Evolutionary conservation across 2,113 vertebrate genomes (phyloP).

Genomic region (Pelobates fuscus): DNA sequence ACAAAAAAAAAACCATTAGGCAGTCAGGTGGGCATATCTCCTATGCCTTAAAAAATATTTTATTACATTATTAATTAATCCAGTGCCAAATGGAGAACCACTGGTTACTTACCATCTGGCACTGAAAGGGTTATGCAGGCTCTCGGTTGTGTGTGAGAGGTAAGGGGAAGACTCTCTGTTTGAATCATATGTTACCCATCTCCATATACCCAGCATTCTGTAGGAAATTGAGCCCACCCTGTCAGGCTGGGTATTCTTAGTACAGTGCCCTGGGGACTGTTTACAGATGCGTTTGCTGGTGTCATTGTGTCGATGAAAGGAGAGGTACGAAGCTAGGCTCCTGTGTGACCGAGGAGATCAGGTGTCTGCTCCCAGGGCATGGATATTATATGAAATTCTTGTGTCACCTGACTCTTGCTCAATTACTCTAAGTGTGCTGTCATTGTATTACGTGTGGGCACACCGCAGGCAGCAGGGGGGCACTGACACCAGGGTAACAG

Average conservation of each 20-base stretch:
- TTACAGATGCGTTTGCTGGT: slow-evolving; percentile 24
- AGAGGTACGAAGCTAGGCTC: slow-evolving; percentile 2
- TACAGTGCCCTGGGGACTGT: slow-evolving; percentile 16
- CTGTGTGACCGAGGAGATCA: slow-evolving; percentile 33
- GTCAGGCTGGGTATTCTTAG: slow-evolving; percentile 14
- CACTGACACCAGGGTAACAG: neutral
- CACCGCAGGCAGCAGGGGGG: neutral
- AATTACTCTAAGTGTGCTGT: slow-evolving; percentile 43
- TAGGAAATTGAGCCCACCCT: slow-evolving; percentile 21
- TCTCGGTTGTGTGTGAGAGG: too few relatives aligned
- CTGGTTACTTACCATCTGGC: too few relatives aligned
- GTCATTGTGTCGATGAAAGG: slow-evolving; percentile 46
- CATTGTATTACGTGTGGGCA: slow-evolving; percentile 40
- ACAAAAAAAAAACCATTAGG: too few relatives aligned
- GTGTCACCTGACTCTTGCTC: slow-evolving; percentile 29
- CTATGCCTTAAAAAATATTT: too few relatives aligned
- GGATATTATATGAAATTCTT: slow-evolving; percentile 40
- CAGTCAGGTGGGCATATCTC: too few relatives aligned
- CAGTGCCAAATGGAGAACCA: too few relatives aligned
- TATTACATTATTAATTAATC: too few relatives aligned
- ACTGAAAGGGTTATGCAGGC: too few relatives aligned
- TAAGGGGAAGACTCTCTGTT: neutral
- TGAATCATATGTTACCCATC: neutral
- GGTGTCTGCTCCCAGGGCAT: slow-evolving; percentile 39
- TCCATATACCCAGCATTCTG: neutral